phyloP scores from a whole-genome alignment of 2,888 invertebrate species.

The Polyommatus iphigenia region DNA sequence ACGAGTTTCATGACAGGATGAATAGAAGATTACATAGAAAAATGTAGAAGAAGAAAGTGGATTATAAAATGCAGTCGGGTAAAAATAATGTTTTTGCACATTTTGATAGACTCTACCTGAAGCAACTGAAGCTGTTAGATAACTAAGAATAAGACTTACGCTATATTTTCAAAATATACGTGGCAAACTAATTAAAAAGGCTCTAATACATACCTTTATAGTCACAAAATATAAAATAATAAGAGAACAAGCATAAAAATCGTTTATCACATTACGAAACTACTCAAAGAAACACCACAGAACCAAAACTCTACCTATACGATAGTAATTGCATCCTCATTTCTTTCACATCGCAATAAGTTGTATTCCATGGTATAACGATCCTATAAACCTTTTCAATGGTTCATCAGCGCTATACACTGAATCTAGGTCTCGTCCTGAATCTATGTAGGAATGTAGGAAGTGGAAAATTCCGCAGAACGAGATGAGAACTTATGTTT shows the following conservation, averaged over 20 bases:
- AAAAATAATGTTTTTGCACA: neutral
- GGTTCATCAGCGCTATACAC: constrained; percentile 54
- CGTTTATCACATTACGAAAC: neutral
- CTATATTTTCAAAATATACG: too few species aligned
- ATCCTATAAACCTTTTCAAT: constrained; percentile 55
- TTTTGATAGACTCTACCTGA: too few species aligned
- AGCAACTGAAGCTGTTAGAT: too few species aligned
- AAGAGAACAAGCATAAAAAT: neutral
- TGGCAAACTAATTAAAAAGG: neutral
- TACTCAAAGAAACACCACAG: neutral
- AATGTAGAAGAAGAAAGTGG: too few species aligned
- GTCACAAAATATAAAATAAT: neutral
- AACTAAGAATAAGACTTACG: too few species aligned
- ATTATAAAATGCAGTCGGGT: too few species aligned
- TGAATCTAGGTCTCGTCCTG: constrained; percentile 49
- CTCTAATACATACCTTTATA: too few species aligned
- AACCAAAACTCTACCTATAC: neutral
- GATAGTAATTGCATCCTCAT: neutral
- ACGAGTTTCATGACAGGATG: too few species aligned
- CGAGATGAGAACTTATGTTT: constrained; percentile 25
- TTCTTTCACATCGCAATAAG: constrained; percentile 20
- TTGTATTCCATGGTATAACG: constrained; percentile 31
- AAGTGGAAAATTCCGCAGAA: constrained; percentile 26
- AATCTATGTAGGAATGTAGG: constrained; percentile 31
- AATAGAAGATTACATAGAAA: too few species aligned